Conservation (phyloP, 37 sponge, comb jelly and placozoan genomes). For the Cladorhizidae sp. region DNA sequence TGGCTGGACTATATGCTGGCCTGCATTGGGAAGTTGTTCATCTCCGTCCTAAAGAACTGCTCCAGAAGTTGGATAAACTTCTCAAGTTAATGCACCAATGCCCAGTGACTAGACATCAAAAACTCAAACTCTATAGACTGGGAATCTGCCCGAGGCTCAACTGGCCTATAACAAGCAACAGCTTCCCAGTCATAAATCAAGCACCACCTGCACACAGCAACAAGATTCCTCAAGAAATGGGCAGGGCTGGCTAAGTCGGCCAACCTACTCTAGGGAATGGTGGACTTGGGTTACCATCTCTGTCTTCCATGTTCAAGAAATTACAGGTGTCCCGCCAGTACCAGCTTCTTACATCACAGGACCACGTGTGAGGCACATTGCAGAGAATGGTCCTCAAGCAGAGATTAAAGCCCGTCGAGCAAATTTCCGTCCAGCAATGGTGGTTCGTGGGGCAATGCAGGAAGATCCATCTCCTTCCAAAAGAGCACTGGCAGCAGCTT, state of each 20-base stretch:
- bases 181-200: background rate
- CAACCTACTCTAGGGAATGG: no score
- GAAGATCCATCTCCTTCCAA: background rate
- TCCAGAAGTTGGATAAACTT: background rate
- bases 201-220: no score
- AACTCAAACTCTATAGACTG: no score
- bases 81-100: background rate
- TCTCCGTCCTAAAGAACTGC: no score
- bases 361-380: background rate
- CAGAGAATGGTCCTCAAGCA: background rate
- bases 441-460: background rate
- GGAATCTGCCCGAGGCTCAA: conserved; percentile 9
- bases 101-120: background rate
- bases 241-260: no score
- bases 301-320: background rate
- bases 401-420: background rate
- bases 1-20: no score
- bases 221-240: no score
- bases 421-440: background rate
- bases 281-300: background rate
- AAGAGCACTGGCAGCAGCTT: background rate
- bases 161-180: background rate
- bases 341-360: background rate
- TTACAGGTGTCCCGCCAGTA: background rate
- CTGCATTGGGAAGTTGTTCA: no score